These are phyloP conservation scores for Microctonus brassicae DNA, from an alignment of 2,888 invertebrate species.

Conservation along the genomic window DNA sequence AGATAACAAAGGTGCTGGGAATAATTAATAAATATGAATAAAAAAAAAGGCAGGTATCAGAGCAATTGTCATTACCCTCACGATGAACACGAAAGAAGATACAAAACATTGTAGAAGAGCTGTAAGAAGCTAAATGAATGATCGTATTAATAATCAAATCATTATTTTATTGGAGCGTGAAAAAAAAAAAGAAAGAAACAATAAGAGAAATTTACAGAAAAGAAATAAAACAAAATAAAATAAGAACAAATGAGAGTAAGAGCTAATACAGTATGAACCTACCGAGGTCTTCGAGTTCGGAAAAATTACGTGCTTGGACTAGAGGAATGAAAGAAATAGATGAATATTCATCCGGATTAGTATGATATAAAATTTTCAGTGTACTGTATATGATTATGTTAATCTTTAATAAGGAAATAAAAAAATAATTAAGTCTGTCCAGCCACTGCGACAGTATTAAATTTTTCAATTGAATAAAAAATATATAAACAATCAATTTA, in stretches of 20 bases:
- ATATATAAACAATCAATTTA: background rate
- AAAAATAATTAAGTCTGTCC: conserved; percentile 27
- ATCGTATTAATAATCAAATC: background rate
- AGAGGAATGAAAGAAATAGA: conserved; percentile 69
- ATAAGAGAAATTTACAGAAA: conserved; percentile 48
- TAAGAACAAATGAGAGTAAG: conserved; percentile 43
- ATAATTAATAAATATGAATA: background rate
- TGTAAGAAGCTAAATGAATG: background rate
- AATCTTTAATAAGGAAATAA: conserved; percentile 21
- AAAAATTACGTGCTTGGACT: conserved; percentile 76
- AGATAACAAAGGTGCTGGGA: background rate
- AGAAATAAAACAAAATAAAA: background rate
- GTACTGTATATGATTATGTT: conserved; percentile 28
- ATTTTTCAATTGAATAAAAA: background rate
- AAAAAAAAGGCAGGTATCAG: background rate
- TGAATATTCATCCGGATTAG: conserved; percentile 65
- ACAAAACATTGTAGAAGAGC: background rate
- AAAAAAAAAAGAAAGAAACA: conserved; percentile 22
- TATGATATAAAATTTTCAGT: conserved; percentile 49
- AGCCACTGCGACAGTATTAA: conserved; percentile 13
- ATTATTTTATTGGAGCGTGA: conserved; percentile 5
- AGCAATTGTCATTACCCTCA: background rate
- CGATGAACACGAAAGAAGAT: background rate
- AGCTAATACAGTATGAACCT: conserved; percentile 71
- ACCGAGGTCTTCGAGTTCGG: conserved; percentile 76